These are phyloP conservation scores for Willisornis vidua DNA, from an alignment of 2,113 vertebrate genomes.

Conservation along the genomic window DNA sequence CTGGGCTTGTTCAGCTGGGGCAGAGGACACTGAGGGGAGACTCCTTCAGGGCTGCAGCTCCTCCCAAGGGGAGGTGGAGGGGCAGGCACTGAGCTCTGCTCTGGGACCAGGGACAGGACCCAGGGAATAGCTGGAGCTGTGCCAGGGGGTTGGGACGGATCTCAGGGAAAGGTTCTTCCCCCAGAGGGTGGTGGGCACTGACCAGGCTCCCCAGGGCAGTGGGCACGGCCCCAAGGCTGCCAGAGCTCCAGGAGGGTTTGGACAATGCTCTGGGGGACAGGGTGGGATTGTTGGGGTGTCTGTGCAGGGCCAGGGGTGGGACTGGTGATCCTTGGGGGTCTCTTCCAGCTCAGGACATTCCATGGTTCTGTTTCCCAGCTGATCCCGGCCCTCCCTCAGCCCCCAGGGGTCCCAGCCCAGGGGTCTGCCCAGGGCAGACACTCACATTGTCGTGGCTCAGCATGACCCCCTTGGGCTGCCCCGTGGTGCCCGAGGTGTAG, in stretches of 20 bases:
- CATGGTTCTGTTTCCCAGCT: neutral
- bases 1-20: no score
- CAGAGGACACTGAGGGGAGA: no score
- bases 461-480: constrained; percentile 93
- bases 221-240: neutral
- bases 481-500: constrained; percentile 92
- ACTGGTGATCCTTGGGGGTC: accelerated
- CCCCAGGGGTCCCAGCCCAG: no score
- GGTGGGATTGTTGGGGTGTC: neutral
- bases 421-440: neutral
- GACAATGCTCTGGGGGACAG: neutral
- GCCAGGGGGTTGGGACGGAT: neutral
- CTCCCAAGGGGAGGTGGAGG: no score
- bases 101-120: no score
- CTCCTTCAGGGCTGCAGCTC: no score
- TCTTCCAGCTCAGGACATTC: neutral
- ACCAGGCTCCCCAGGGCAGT: neutral
- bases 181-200: neutral
- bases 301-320: neutral
- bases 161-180: neutral
- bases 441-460: constrained; percentile 95
- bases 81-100: no score
- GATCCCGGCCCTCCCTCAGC: neutral
- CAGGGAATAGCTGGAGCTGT: neutral
- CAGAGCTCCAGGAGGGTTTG: neutral